Evolutionary conservation across 2,797 vertebrate species (phyloP).

Genomic region (Lacerta viridis): DNA sequence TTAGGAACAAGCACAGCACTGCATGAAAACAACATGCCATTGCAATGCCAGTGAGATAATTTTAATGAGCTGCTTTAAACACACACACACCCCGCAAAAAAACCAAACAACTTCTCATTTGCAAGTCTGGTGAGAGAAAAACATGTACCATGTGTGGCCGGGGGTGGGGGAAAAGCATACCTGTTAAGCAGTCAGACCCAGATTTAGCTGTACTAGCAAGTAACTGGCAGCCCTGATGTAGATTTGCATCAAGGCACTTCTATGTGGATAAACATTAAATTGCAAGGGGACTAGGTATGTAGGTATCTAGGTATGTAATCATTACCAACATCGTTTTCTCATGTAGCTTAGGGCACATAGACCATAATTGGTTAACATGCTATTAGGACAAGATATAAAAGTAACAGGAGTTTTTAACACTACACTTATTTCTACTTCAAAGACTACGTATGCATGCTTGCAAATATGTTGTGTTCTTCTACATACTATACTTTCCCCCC

Average conservation of each 20-base stretch:
- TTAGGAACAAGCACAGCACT: conserved; percentile 9
- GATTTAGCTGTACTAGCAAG: background rate
- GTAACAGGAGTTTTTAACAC: background rate
- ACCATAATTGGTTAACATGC: background rate
- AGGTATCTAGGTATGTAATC: no score
- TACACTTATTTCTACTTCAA: background rate
- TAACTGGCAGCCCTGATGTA: background rate
- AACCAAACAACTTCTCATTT: conserved; percentile 20
- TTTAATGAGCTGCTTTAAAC: conserved; percentile 9
- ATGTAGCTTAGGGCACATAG: background rate
- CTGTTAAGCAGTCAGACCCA: background rate
- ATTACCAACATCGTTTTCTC: background rate
- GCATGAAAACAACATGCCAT: conserved; percentile 13
- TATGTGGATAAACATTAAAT: background rate
- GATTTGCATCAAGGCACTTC: background rate
- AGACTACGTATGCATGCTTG: background rate
- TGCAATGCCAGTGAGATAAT: background rate
- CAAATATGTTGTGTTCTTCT: no score
- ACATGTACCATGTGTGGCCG: background rate
- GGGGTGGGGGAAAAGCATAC: background rate
- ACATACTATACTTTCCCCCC: background rate
- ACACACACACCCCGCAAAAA: background rate
- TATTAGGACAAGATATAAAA: background rate
- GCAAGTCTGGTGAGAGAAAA: conserved; percentile 68
- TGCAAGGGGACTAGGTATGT: background rate